Conservation (phyloP, 2,797 vertebrate genomes). For the Chrysocyon brachyurus region DNA sequence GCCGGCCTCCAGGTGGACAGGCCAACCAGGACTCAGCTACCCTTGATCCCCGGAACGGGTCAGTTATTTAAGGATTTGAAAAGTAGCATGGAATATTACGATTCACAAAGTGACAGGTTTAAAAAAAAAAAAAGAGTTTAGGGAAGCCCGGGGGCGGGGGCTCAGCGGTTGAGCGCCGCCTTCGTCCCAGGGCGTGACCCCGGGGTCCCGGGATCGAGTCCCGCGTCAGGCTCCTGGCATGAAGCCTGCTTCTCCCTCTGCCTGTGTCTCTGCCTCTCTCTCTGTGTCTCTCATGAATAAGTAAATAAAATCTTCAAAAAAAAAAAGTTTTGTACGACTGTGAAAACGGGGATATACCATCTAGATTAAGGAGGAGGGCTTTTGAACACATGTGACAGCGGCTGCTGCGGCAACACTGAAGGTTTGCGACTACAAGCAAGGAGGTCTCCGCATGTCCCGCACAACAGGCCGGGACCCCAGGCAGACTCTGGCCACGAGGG, state of each 20-base stretch:
- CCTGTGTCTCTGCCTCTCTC: too few relatives aligned
- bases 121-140: neutral
- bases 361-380: constrained; percentile 40
- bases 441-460: too few relatives aligned
- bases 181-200: too few relatives aligned
- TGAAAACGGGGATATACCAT: neutral
- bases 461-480: too few relatives aligned
- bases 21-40: neutral
- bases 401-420: constrained; percentile 27
- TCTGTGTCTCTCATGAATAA: too few relatives aligned
- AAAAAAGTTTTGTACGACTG: neutral
- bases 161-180: too few relatives aligned
- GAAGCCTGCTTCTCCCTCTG: too few relatives aligned
- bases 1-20: too few relatives aligned
- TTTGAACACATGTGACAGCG: constrained; percentile 27
- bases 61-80: neutral
- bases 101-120: neutral
- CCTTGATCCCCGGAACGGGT: neutral
- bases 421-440: neutral
- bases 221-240: too few relatives aligned
- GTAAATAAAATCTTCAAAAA: neutral
- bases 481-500: too few relatives aligned
- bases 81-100: neutral
- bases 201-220: too few relatives aligned
- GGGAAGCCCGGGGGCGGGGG: too few relatives aligned